Conservation (phyloP, 2,888 invertebrate species). For the Drosophila mulleri region DNA sequence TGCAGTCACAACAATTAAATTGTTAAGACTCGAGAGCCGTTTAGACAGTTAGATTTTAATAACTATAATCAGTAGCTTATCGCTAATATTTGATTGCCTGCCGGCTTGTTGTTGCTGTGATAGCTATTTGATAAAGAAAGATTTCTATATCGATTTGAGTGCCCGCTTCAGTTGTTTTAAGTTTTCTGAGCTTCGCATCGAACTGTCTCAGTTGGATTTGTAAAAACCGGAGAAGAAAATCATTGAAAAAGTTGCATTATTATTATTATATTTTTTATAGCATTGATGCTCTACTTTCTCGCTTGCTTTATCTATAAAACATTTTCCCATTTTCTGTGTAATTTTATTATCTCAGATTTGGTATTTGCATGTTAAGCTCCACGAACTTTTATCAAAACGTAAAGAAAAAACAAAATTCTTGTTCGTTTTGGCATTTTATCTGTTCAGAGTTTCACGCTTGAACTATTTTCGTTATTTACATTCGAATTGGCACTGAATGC, state of each 20-base stretch:
- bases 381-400: conserved; percentile 28
- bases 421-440: conserved; percentile 40
- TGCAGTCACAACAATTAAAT: neutral
- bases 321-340: conserved; percentile 3
- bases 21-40: neutral
- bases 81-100: too few relatives aligned
- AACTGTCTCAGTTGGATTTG: neutral
- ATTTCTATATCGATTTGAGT: neutral
- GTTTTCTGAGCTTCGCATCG: neutral
- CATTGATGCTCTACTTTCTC: neutral
- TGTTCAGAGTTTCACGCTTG: conserved; percentile 39
- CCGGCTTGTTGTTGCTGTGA: neutral
- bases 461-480: conserved; percentile 47
- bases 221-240: neutral
- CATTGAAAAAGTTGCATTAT: conserved; percentile 5
- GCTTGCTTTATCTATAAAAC: conserved; percentile 3
- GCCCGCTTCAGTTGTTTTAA: neutral
- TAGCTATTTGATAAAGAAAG: neutral
- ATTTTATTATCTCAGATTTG: conserved; percentile 11
- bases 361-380: neutral
- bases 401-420: conserved; percentile 6
- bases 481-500: conserved; percentile 51
- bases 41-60: neutral
- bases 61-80: neutral
- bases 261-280: neutral